A percentile compares a stretch with the other conserved stretches of the same genome.
phyloP scores from a whole-genome alignment of 2,113 vertebrate species.

The Carollia perspicillata region DNA sequence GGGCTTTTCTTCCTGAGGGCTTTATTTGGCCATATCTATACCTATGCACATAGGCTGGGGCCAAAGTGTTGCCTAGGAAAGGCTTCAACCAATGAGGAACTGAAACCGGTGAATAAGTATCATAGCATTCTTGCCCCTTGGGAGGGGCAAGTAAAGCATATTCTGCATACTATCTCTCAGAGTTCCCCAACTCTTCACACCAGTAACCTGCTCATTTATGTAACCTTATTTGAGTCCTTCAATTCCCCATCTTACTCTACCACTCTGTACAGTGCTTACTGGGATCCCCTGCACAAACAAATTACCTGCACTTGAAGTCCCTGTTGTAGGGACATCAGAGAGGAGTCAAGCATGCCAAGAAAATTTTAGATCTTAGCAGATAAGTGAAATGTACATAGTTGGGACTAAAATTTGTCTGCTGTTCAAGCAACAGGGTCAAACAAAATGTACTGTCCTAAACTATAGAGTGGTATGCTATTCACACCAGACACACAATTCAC shows the following conservation, averaged over 20 bases:
- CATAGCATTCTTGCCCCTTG: background rate
- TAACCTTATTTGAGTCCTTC: background rate
- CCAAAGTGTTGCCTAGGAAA: background rate
- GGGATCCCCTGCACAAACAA: background rate
- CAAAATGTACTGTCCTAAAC: background rate
- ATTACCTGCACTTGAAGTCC: background rate
- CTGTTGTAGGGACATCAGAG: background rate
- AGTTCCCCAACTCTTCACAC: background rate
- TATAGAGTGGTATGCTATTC: background rate
- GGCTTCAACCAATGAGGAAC: background rate
- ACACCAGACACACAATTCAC: background rate
- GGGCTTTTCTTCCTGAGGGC: background rate
- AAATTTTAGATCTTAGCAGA: background rate
- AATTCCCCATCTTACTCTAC: background rate
- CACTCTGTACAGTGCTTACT: background rate
- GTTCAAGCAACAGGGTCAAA: background rate
- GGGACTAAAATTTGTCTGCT: background rate
- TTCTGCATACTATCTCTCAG: background rate
- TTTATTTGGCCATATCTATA: background rate
- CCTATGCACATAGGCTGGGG: background rate
- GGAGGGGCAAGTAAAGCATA: background rate
- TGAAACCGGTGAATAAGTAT: background rate
- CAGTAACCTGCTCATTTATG: background rate
- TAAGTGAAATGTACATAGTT: background rate
- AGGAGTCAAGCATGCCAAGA: background rate